Evolutionary conservation across 2,113 vertebrate genomes (phyloP).

Genomic region (Brachyhypopomus gauderio): DNA sequence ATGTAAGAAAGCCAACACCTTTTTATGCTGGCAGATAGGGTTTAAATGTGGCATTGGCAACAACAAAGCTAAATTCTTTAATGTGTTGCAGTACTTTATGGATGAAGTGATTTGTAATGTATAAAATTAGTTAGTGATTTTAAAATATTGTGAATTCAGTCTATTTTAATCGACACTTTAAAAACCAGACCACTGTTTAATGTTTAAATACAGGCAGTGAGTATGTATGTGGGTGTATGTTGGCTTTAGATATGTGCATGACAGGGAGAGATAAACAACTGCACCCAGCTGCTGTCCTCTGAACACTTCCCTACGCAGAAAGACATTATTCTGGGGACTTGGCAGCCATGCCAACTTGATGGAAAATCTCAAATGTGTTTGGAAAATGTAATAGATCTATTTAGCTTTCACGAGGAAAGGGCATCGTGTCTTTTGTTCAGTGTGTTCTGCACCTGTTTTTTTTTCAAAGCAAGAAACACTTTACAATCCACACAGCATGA

Average conservation of each 20-base stretch:
- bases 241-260: neutral
- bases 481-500: conserved; percentile 33
- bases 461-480: neutral
- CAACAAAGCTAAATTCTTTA: no score
- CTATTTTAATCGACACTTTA: neutral
- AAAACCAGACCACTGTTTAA: no score
- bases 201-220: neutral
- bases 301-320: neutral
- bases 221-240: conserved; percentile 23
- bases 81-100: no score
- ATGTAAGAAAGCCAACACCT: no score
- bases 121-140: no score
- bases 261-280: neutral
- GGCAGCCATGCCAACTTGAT: conserved; percentile 40
- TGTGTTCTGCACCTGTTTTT: neutral
- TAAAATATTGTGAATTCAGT: neutral
- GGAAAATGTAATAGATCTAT: conserved; percentile 44
- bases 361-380: conserved; percentile 43
- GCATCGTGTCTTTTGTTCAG: neutral
- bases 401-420: conserved; percentile 29
- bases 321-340: conserved; percentile 6
- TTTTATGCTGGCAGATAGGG: no score
- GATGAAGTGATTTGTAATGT: no score
- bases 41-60: no score
- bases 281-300: conserved; percentile 2